Base-by-base conservation (phyloP, 2,888 invertebrate species). In the Craniophora ligustri region DNA sequence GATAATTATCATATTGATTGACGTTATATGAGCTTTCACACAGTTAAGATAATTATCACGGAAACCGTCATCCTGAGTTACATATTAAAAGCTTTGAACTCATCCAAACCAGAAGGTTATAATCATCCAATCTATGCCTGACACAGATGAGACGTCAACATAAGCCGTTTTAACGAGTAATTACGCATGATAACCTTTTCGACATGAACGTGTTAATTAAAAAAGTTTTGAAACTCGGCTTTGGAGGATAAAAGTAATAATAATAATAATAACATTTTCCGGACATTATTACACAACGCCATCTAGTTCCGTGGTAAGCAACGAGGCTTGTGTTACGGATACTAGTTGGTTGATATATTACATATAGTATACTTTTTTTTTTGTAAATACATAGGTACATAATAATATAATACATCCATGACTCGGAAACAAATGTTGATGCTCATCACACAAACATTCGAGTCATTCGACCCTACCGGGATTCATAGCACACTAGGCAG, bases 121-220 rank as follows among this genome's bases (percentile, higher is more conserved):
- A 49, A 60, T 60, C 56, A 41, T 39, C 11, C 31, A 65, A 58
- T 66, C 34, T 14, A 18, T 26, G 10, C 14, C 15, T 50, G 49
- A 46, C 47, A 41, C 45, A 47, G 41, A 62, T 38, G 50, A 58
- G 36, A 28, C 44, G 34, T 60, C 38, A 38, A 47, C 51, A 5
- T 55, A 49, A 55, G 41, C 36, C 23, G n/a, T 14, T 30, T 39
- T 34, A n/a, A n/a, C n/a, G n/a, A n/a, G n/a, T 50, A 50, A 49
- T 57, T 53, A 58, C 42, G 34, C 30, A 18, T 16, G 14, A 23
- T 49, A 58, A 31, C 32, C 15, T 53, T 18, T n/a, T 19, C n/a
- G 59, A 35, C n/a, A 35, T 44, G 26, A 31, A 46, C 31, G 16
- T 31, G 44, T 40, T 50, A 58, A 66, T 61, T 61, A 58, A 49